These are phyloP conservation scores for Conopomorpha cramerella DNA, from an alignment of 1,140 invertebrate species.

Conservation along the genomic window DNA sequence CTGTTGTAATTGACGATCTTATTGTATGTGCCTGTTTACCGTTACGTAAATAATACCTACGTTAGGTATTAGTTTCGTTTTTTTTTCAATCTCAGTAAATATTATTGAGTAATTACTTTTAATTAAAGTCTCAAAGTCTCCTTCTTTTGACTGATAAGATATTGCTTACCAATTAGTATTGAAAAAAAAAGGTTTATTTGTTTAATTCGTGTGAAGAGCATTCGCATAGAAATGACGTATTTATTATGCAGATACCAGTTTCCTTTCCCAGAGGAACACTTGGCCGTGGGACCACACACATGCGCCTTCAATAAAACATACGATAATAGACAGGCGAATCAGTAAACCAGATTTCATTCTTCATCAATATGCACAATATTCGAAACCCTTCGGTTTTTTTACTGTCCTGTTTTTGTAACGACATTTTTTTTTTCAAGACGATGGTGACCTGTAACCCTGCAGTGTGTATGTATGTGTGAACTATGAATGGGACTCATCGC, in stretches of 20 bases:
- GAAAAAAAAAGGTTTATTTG: not conserved
- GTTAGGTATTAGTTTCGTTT: not conserved
- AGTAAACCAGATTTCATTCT: constrained; percentile 52
- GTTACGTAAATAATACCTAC: too few relatives aligned
- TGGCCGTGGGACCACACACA: constrained; percentile 47
- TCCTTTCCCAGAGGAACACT: constrained; percentile 19
- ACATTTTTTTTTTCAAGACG: constrained; percentile 47
- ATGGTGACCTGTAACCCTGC: constrained; percentile 36
- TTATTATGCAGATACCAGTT: constrained; percentile 17
- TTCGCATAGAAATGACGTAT: constrained; percentile 18
- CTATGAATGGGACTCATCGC: constrained; percentile 16
- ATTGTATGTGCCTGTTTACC: not conserved
- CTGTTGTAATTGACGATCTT: not conserved
- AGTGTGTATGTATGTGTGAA: not conserved
- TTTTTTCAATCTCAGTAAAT: not conserved
- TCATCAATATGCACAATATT: constrained; percentile 60
- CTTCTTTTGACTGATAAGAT: too few relatives aligned
- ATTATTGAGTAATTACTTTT: not conserved
- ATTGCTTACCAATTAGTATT: too few relatives aligned
- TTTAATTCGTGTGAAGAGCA: not conserved
- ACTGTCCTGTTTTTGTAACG: constrained; percentile 33
- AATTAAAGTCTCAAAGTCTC: not conserved
- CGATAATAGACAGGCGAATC: constrained; percentile 28
- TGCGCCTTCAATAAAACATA: constrained; percentile 13
- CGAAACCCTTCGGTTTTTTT: constrained; percentile 37